Evolutionary conservation across 2,888 invertebrate species (phyloP).

Genomic region (Scaptomyza tumidula): DNA sequence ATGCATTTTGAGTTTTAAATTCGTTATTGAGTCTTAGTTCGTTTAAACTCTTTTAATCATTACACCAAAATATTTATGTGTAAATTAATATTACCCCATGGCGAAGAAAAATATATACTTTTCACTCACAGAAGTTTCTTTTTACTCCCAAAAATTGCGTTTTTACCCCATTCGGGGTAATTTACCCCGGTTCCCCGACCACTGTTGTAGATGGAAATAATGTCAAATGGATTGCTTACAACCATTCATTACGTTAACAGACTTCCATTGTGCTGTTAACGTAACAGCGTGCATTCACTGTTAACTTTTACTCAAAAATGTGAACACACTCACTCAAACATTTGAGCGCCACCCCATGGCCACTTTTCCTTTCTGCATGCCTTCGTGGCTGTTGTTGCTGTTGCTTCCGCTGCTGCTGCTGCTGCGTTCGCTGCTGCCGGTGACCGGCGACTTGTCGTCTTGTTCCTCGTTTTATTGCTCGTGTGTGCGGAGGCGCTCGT

Average conservation of each 20-base stretch:
- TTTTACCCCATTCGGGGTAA: no score
- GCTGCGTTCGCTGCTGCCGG: constrained; percentile 50
- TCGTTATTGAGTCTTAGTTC: no score
- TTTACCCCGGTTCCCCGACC: no score
- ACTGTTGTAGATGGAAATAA: no score
- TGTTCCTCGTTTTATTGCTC: constrained; percentile 42
- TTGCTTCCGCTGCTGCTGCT: constrained; percentile 18
- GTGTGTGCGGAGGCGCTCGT: constrained; percentile 26
- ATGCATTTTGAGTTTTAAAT: no score
- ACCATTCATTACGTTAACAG: background rate
- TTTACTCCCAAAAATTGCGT: no score
- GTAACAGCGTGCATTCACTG: background rate
- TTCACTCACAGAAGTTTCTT: no score
- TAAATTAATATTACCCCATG: no score
- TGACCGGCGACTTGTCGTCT: constrained; percentile 41
- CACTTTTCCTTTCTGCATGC: constrained; percentile 31
- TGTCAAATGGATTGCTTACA: background rate
- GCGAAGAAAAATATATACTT: no score
- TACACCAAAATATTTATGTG: no score
- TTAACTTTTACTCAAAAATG: constrained; percentile 15
- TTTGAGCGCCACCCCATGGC: constrained; percentile 30
- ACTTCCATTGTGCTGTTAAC: background rate
- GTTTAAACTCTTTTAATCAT: no score
- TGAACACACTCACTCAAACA: constrained; percentile 20
- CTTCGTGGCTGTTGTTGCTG: constrained; percentile 5